Evolutionary conservation across 2,797 vertebrate species (phyloP).

Genomic region (Mormyrops boulengeri): DNA sequence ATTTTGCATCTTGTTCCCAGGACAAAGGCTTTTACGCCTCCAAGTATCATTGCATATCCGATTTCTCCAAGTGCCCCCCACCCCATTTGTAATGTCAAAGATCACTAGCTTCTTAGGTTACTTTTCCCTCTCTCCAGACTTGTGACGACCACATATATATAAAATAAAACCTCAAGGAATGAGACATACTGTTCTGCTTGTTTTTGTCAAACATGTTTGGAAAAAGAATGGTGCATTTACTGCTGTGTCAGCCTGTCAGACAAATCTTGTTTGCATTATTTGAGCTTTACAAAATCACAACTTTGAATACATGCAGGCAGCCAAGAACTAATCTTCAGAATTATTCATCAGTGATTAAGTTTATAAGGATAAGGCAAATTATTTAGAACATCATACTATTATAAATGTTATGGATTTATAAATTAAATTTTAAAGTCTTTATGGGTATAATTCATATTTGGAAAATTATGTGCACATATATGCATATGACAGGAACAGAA

Average conservation of each 20-base stretch:
- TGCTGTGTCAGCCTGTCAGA: neutral
- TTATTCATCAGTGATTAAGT: neutral
- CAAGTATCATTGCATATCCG: slow-evolving; percentile 15
- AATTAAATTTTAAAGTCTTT: neutral
- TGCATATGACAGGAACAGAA: neutral
- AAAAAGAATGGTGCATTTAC: neutral
- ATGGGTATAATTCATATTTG: neutral
- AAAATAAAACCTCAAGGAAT: neutral
- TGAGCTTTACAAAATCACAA: slow-evolving; percentile 49
- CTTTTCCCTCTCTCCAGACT: slow-evolving; percentile 44
- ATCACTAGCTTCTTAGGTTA: slow-evolving; percentile 59
- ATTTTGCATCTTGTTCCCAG: slow-evolving; percentile 11
- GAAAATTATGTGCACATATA: neutral
- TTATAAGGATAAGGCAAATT: slow-evolving; percentile 1
- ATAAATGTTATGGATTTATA: neutral
- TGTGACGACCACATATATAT: slow-evolving; percentile 42
- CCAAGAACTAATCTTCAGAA: slow-evolving; percentile 26
- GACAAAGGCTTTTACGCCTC: slow-evolving; percentile 15
- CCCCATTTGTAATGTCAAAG: slow-evolving; percentile 47
- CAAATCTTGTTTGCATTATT: slow-evolving; percentile 37
- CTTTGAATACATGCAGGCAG: slow-evolving; percentile 35
- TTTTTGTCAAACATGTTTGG: neutral
- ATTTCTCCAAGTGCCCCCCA: slow-evolving; percentile 22
- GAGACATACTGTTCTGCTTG: neutral
- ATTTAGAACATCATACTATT: neutral